A percentile compares a stretch with the other conserved stretches of the same genome.
These are phyloP conservation scores for Cotesia vestalis DNA, from an alignment of 1,140 invertebrate genomes.

Conservation along the genomic window DNA sequence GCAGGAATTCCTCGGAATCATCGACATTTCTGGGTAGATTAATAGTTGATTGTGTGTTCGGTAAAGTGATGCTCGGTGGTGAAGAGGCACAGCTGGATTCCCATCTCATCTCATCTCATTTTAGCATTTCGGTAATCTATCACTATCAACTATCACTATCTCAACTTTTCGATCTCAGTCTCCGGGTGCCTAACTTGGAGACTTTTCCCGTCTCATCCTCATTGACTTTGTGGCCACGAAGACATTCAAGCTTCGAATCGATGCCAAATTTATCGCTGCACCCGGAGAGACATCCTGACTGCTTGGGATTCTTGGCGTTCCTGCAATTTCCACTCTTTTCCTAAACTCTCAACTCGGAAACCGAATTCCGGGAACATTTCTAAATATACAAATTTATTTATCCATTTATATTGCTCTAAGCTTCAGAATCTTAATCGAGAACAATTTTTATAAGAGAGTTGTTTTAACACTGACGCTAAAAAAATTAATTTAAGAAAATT, in stretches of 20 bases:
- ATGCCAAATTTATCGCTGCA: conserved; percentile 32
- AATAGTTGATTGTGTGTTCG: conserved; percentile 22
- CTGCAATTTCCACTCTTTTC: neutral
- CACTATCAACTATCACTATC: too few species aligned
- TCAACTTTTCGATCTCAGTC: too few species aligned
- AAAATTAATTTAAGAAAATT: too few species aligned
- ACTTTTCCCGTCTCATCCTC: conserved; percentile 3
- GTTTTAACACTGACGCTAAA: too few species aligned
- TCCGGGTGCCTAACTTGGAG: neutral
- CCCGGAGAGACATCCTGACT: conserved; percentile 22
- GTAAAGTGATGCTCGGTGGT: neutral
- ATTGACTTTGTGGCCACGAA: conserved; percentile 34
- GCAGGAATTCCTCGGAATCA: conserved; percentile 17
- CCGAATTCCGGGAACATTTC: neutral
- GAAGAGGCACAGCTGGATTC: conserved; percentile 1
- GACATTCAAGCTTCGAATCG: conserved; percentile 25
- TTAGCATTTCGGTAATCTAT: too few species aligned
- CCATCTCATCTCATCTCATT: too few species aligned
- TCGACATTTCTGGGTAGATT: conserved; percentile 24
- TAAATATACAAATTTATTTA: too few species aligned
- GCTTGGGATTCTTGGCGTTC: conserved; percentile 27
- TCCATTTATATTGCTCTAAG: too few species aligned
- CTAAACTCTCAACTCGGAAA: too few species aligned
- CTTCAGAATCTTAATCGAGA: too few species aligned
- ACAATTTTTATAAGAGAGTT: too few species aligned